Base-by-base conservation (phyloP, 2,113 vertebrate genomes). In the Pipa parva region DNA sequence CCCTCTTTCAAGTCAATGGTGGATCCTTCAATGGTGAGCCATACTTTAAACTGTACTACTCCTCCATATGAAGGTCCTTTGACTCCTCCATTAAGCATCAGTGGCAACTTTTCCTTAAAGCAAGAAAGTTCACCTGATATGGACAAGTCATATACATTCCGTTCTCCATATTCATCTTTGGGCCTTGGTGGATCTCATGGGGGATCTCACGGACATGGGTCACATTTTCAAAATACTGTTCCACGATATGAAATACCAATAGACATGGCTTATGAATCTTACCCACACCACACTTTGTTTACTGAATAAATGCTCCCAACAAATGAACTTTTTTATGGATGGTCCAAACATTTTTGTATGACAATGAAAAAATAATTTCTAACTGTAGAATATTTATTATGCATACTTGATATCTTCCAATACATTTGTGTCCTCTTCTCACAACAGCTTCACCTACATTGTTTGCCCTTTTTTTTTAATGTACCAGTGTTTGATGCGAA, bases 1-100 rank as follows among this genome's bases (percentile, higher is more conserved):
- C 83, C 83, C 0, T 24, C 75, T 63, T 92, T 93, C 70, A 95
- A 97, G 81, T 84, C 82, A 59, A 50, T 88, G 78, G 80, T 84
- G 45, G 80, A 90, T 0, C 72, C 82, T 8, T 65, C 85, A 0
- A 95, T 92, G 1, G 91, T 94, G 51, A 83, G 78, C 76, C 89
- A 88, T 24, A 89, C 90, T 59, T 81, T 92, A 7, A 83, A 84
- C 52, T 92, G 93, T 27, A 84, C 90, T 71, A 90, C 92, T 1
- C 95, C 95, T 0, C 90, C 94, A 0, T 98, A 97, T 0, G 95
- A 98, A 3, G 97, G 91, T 4, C 91, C 95, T 21, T 88, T 98
- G 26, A 98, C 94, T 0, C 97, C 97, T 0, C 95, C 95, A 0
- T 83, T 97, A 62, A 98, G 95, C 82, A 87, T 99, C 85, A 94